These are phyloP conservation scores for Urechis unicinctus DNA, from an alignment of 2,888 invertebrate genomes.

Conservation along the genomic window DNA sequence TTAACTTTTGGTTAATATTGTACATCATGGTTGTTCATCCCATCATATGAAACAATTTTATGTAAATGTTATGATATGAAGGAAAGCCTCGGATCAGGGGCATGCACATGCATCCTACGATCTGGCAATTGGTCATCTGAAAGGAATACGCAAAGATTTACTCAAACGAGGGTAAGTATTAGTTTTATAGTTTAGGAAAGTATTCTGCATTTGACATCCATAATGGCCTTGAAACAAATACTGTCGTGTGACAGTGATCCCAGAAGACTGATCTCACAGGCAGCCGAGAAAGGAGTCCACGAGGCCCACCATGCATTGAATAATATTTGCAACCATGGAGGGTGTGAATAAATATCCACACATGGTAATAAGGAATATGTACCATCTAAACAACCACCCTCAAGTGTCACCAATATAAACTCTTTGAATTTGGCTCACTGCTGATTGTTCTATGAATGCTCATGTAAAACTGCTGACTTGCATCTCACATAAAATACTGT, in stretches of 20 bases:
- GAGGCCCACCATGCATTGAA: constrained; percentile 49
- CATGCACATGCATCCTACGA: constrained; percentile 55
- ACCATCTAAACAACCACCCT: too few relatives aligned
- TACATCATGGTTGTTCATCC: not conserved
- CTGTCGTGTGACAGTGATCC: constrained; percentile 48
- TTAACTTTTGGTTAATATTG: not conserved
- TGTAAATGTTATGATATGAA: constrained; percentile 17
- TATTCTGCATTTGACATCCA: not conserved
- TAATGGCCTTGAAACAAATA: too few relatives aligned
- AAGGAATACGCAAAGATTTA: constrained; percentile 50
- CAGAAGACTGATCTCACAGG: constrained; percentile 48
- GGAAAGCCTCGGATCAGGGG: constrained; percentile 54
- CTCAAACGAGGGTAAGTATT: constrained; percentile 42
- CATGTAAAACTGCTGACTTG: too few relatives aligned
- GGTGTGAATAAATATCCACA: constrained; percentile 23
- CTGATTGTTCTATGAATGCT: too few relatives aligned
- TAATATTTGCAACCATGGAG: constrained; percentile 45
- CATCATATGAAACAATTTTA: too few relatives aligned
- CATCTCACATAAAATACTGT: too few relatives aligned
- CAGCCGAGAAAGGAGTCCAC: constrained; percentile 49
- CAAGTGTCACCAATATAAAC: too few relatives aligned
- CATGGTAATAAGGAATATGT: too few relatives aligned
- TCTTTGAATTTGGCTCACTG: too few relatives aligned
- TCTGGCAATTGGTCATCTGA: constrained; percentile 54
- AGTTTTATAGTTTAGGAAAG: too few relatives aligned